A percentile compares a stretch with the other conserved stretches of the same genome.
These are phyloP conservation scores for Danaus plexippus DNA, from an alignment of 1,140 invertebrate genomes.

Conservation along the genomic window DNA sequence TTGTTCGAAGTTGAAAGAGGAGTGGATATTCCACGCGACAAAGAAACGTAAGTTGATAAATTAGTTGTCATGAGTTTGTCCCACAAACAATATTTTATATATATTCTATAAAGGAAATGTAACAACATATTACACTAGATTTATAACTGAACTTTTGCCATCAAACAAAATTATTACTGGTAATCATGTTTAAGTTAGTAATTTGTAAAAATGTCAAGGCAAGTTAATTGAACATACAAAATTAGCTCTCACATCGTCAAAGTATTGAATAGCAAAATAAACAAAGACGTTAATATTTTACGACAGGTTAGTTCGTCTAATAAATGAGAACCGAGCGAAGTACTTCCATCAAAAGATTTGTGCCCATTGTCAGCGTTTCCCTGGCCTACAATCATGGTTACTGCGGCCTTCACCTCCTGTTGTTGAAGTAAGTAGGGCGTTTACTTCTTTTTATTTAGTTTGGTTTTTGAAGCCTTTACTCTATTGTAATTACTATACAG, in stretches of 20 bases:
- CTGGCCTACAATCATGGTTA: slow-evolving; percentile 80
- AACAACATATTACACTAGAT: too few species aligned
- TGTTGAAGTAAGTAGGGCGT: slow-evolving; percentile 38
- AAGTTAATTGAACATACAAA: background rate
- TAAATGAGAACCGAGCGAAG: slow-evolving; percentile 68
- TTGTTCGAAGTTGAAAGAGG: slow-evolving; percentile 82
- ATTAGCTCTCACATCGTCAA: too few species aligned
- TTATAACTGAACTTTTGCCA: too few species aligned
- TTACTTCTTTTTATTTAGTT: slow-evolving; percentile 3
- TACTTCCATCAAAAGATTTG: slow-evolving; percentile 80
- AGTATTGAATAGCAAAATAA: too few species aligned
- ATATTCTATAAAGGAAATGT: too few species aligned
- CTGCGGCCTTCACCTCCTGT: slow-evolving; percentile 31
- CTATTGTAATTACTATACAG: too few species aligned
- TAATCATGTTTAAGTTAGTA: background rate
- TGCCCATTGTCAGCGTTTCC: slow-evolving; percentile 84
- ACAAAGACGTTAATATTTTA: slow-evolving; percentile 6
- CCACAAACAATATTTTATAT: too few species aligned
- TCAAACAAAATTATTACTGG: too few species aligned
- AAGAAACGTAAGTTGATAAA: slow-evolving; percentile 66
- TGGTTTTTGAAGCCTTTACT: background rate
- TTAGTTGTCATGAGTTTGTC: slow-evolving; percentile 9
- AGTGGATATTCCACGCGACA: slow-evolving; percentile 74
- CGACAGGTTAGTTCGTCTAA: slow-evolving; percentile 60
- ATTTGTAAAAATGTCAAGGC: slow-evolving; percentile 4